Evolutionary conservation across 2,888 invertebrate species (phyloP).

Genomic region (Abrostola triplasia): DNA sequence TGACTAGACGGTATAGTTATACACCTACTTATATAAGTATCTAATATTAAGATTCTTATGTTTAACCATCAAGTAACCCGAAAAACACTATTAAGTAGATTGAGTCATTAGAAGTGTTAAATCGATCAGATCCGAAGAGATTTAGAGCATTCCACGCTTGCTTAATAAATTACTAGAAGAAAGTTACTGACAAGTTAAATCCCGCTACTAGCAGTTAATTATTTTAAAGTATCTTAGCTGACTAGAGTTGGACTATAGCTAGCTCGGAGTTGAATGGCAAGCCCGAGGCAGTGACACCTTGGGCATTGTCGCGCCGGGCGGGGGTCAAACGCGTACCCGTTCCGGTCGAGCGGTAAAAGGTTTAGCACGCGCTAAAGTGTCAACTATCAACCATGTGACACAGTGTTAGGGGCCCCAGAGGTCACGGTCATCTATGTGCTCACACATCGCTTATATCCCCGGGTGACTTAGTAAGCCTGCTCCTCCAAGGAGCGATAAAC

Average conservation of each 20-base stretch:
- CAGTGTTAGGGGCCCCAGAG: constrained; percentile 21
- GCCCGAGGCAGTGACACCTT: background rate
- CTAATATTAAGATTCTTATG: background rate
- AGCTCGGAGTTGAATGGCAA: background rate
- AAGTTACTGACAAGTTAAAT: constrained; percentile 24
- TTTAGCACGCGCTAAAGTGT: constrained; percentile 46
- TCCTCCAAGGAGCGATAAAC: constrained; percentile 4
- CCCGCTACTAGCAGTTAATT: background rate
- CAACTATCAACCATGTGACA: constrained; percentile 33
- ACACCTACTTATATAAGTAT: too few species aligned
- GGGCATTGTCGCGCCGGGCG: constrained; percentile 7
- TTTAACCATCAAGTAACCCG: constrained; percentile 13
- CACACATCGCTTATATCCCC: background rate
- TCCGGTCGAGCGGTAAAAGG: constrained; percentile 34
- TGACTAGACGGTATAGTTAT: too few species aligned
- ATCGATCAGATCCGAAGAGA: constrained; percentile 13
- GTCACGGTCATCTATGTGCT: constrained; percentile 8
- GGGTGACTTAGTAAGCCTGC: constrained; percentile 1
- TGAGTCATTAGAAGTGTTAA: constrained; percentile 17
- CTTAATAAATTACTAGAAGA: constrained; percentile 15
- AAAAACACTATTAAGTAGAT: constrained; percentile 14
- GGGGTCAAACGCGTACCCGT: constrained; percentile 17
- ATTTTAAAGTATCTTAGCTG: constrained; percentile 4
- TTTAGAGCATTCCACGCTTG: constrained; percentile 13
- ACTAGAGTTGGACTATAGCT: background rate